Conservation (phyloP, 2,797 vertebrate genomes). For the Morus bassanus region DNA sequence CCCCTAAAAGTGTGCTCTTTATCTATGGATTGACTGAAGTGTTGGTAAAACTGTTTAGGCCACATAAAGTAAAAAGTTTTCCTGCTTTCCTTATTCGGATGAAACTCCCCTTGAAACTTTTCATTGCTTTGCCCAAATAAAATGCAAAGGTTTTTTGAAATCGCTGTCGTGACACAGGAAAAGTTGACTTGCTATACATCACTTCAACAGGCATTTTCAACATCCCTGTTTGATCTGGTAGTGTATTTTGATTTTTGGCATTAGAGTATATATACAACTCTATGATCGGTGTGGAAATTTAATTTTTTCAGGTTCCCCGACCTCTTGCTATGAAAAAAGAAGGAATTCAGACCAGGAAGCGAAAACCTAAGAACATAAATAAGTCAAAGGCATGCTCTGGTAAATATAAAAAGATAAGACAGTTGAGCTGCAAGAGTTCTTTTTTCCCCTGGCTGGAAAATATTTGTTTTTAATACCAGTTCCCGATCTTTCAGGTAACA, state of each 20-base stretch:
- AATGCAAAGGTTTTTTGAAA: background rate
- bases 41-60: background rate
- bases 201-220: background rate
- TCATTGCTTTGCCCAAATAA: background rate
- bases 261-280: background rate
- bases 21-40: background rate
- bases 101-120: background rate
- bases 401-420: slow-evolving; percentile 49
- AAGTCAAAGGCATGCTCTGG: slow-evolving; percentile 91
- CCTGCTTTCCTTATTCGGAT: background rate
- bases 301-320: slow-evolving; percentile 87
- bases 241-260: slow-evolving; percentile 11
- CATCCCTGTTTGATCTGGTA: background rate
- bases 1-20: background rate
- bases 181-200: background rate
- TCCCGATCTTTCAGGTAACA: slow-evolving; percentile 81
- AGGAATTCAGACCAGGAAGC: slow-evolving; percentile 97
- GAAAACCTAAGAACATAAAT: slow-evolving; percentile 97
- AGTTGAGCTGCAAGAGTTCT: background rate
- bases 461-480: slow-evolving; percentile 12
- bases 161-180: background rate
- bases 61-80: background rate
- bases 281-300: background rate
- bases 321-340: slow-evolving; percentile 99
- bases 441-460: background rate